Evolutionary conservation across 2,888 invertebrate species (phyloP), one percentile per base, ranked within the genome.

Genomic region (Ellobium chinense): DNA sequence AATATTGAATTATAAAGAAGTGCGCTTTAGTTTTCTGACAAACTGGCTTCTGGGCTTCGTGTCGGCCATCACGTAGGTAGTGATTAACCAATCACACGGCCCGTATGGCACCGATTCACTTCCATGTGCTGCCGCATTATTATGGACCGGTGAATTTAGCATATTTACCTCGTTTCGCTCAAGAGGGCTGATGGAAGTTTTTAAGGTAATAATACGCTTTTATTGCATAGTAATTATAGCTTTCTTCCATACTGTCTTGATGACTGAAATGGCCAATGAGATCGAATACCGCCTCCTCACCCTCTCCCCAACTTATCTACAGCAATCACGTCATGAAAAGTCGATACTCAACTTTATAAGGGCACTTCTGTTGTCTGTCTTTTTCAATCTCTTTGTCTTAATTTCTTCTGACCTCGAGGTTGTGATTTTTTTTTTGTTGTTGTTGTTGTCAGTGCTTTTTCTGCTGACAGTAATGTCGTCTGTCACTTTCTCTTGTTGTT

Each of bases 51-150:
- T 62, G n/a, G 18, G 62, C 31, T 70, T 29, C 58, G 29, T 36
- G 37, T 60, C 29, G 24, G 14, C 36, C 39, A 12, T 5, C 36
- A 37, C 60, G 39, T 60, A 34, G 62, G 39, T 37, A 7, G 29
- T 14, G 36, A 73, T 73, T 73, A 62, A 36, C 62, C 36, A 62
- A 73, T 56, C 62, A 39, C 21, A 27, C 36, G 21, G 62, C 73
- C 73, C 73, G 73, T 73, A 73, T 73, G 39, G 34, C 56, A 29
- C 54, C 1, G 18, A 34, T 54, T 31, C 70, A 70, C 34, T 27
- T 27, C 12, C 27, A 46, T n/a, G n/a, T 46, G 46, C 7, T 56
- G 4, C 46, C 24, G 21, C 46, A 31, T 70, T 70, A 70, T 70
- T 56, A 56, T 29, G 56, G 46, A 69, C 69, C 46, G 54, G 69